phyloP scores from a whole-genome alignment of 2,797 vertebrate genomes.

The Rhabdomys pumilio region DNA sequence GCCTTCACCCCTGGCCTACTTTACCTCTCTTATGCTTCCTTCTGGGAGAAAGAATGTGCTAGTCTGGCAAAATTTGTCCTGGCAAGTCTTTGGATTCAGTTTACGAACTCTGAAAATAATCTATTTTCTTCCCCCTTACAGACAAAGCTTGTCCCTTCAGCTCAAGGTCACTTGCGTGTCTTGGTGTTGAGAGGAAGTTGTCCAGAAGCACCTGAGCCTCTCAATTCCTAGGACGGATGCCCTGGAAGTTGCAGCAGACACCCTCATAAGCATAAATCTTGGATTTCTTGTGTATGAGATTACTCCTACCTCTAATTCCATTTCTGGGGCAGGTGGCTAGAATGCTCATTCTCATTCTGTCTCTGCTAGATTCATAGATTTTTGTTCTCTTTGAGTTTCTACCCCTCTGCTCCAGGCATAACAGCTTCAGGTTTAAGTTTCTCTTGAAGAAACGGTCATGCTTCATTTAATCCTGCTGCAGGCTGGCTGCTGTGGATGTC shows the following conservation, averaged over 20 bases:
- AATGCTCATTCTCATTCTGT: conserved; percentile 79
- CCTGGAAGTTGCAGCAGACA: neutral
- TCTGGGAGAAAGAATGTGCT: conserved; percentile 76
- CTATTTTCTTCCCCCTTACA: conserved; percentile 72
- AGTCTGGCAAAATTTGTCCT: conserved; percentile 71
- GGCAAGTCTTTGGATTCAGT: conserved; percentile 77
- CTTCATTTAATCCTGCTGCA: conserved; percentile 87
- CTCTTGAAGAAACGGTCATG: conserved; percentile 86
- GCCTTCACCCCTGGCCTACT: neutral
- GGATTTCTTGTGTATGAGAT: conserved; percentile 63
- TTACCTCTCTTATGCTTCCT: conserved; percentile 43
- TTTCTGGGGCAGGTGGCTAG: conserved; percentile 79
- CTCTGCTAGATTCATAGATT: conserved; percentile 84
- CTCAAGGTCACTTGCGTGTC: conserved; percentile 68
- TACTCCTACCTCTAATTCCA: conserved; percentile 70
- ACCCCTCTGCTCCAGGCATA: conserved; percentile 79
- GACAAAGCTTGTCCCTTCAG: conserved; percentile 66
- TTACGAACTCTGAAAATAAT: conserved; percentile 81
- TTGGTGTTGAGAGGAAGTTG: neutral
- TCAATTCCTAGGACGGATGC: neutral
- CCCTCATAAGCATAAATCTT: conserved; percentile 38
- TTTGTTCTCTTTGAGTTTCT: conserved; percentile 80
- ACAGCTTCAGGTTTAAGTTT: conserved; percentile 87
- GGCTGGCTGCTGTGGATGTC: conserved; percentile 81
- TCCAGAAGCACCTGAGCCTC: neutral